A percentile compares a stretch with the other conserved stretches of the same genome.
Evolutionary conservation across 2,113 vertebrate genomes (phyloP).

Genomic region (Oncorhynchus keta): DNA sequence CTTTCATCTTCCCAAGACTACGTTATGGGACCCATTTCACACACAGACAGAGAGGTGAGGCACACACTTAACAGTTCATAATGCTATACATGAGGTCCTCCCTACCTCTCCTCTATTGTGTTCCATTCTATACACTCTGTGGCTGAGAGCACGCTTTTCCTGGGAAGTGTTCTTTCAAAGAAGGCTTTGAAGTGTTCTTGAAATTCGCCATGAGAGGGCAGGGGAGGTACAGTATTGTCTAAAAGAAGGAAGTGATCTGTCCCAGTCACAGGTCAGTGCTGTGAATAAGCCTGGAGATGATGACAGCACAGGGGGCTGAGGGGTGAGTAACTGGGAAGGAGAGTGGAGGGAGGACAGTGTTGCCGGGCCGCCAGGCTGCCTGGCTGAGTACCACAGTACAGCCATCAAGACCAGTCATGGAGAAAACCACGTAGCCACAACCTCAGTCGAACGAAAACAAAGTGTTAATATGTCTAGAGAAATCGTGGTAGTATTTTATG

Average conservation of each 20-base stretch:
- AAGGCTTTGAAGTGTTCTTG: slow-evolving; percentile 11
- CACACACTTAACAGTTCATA: neutral
- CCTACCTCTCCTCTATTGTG: neutral
- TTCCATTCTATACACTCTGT: slow-evolving; percentile 12
- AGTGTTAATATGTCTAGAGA: no score
- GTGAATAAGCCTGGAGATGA: slow-evolving; percentile 10
- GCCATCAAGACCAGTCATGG: neutral
- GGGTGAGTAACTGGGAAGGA: neutral
- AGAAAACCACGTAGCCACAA: neutral
- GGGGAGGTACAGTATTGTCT: no score
- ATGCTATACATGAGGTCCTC: neutral
- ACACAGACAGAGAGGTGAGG: slow-evolving; percentile 11
- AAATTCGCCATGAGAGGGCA: slow-evolving; percentile 18
- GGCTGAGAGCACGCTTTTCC: slow-evolving; percentile 6
- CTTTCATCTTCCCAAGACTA: neutral
- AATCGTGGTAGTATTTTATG: no score
- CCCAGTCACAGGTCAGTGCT: neutral
- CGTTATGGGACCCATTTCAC: neutral
- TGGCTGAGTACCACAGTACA: no score
- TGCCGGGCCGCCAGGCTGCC: no score
- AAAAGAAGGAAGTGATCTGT: no score
- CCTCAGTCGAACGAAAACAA: no score
- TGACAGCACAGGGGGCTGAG: slow-evolving; percentile 1
- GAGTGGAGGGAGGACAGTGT: neutral
- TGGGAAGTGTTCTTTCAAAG: neutral